Evolutionary conservation across 2,797 vertebrate genomes (phyloP), one percentile per base, ranked within the genome.

Genomic region (Pyrocephalus nanus): DNA sequence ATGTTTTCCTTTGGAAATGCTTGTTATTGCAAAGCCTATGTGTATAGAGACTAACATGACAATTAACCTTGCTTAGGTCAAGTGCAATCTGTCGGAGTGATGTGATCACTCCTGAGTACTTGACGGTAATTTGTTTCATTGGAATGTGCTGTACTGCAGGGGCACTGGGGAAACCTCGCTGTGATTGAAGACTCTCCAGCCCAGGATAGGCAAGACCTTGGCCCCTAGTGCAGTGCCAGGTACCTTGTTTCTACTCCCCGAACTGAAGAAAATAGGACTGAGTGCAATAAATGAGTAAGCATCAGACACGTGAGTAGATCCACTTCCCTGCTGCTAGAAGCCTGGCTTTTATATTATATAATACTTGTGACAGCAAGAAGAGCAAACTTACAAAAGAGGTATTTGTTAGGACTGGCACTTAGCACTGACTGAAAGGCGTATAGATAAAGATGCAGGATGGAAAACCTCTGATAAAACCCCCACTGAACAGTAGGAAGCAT

Each of bases 371-470:
- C 48, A 92, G 76, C 60, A 79, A 55, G 53, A 81, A 81, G 55
- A 92, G 78, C 70, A 86, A 82, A 73, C 32, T 55, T 78, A 32
- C 9, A 43, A 62, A 54, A 85, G 45, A 94, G 76, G 12, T 32
- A 78, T 88, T 92, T 92, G 54, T 64, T 73, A 88, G 71, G 42
- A 53, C 27, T 81, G 51, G 23, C 38, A 62, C 61, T 91, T 83
- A 65, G 27, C 26, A 42, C 62, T 64, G 55, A 48, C 60, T 79
- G 91, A 82, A 95, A 92, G 45, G 73, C 55, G 48, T 54, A 36
- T 55, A 78, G 76, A 90, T 90, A 79, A 92, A 95, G 80, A 90
- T 51, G 43, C 45, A 64, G 83, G 88, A 86, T 88, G 74, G 66
- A 94, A 95, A 93, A 67, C n/a, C 74, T 69, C 71, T 42, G 83